These are phyloP conservation scores for Chrysemys picta DNA, from an alignment of 2,113 vertebrate species.

Conservation along the genomic window DNA sequence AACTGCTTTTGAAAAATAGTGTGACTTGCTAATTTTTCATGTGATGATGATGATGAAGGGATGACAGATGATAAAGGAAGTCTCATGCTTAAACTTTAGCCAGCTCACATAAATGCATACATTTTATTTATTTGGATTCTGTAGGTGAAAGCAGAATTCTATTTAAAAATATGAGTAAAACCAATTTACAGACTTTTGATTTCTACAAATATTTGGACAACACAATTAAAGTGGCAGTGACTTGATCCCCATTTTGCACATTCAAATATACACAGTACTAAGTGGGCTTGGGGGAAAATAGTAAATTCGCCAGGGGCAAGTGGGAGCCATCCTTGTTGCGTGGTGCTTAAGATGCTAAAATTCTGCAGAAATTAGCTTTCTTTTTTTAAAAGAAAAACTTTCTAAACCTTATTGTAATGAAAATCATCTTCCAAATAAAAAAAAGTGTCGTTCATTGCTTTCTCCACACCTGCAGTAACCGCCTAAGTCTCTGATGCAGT, in stretches of 20 bases:
- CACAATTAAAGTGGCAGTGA: neutral
- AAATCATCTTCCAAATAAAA: neutral
- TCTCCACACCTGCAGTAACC: neutral
- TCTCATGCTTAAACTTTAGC: slow-evolving; percentile 21
- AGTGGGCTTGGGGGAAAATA: neutral
- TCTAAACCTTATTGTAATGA: neutral
- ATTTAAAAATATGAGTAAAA: neutral
- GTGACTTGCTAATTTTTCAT: slow-evolving; percentile 43
- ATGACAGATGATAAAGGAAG: slow-evolving; percentile 13
- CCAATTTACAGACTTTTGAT: neutral
- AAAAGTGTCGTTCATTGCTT: neutral
- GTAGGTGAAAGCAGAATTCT: neutral
- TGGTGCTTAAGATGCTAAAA: neutral
- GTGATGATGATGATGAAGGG: slow-evolving; percentile 56
- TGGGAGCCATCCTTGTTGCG: fast-evolving
- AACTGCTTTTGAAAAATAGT: neutral
- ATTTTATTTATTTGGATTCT: neutral
- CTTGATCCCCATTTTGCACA: neutral
- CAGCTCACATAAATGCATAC: slow-evolving; percentile 7
- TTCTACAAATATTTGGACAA: neutral
- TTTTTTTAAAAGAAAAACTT: neutral
- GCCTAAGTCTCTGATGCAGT: neutral
- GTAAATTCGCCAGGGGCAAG: neutral
- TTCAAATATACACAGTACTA: neutral
- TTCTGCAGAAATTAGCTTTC: neutral